Conservation (phyloP, 2,113 vertebrate species). For the Engraulis encrasicolus region DNA sequence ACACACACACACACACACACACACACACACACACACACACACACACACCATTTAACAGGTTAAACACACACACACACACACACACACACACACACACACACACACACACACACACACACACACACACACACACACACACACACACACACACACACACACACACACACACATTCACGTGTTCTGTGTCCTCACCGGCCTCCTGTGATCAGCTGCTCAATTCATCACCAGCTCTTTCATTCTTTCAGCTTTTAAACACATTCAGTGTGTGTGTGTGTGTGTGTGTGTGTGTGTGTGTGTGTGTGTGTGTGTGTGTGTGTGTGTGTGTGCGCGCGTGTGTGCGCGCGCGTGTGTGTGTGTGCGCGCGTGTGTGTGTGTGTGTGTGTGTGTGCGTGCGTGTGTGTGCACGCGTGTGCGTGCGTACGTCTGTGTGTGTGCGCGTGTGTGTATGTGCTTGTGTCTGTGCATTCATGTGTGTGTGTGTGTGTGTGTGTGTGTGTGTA, state of each 20-base stretch:
- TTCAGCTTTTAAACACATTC: background rate
- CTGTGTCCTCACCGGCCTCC: background rate
- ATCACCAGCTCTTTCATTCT: background rate
- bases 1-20: no score
- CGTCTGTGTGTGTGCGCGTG: background rate
- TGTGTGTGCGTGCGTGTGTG: background rate
- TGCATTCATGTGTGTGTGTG: background rate
- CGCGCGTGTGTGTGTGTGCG: background rate
- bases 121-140: no score
- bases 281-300: no score
- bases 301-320: background rate
- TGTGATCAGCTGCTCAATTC: constrained; percentile 1
- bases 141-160: background rate
- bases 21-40: no score
- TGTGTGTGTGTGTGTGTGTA: background rate
- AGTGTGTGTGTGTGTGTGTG: background rate
- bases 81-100: no score
- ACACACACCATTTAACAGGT: no score
- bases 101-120: no score
- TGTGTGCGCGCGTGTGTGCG: background rate
- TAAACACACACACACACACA: no score
- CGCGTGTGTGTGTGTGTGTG: background rate
- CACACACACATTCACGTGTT: background rate
- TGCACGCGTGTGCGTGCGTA: no score
- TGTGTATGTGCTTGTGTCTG: background rate